A percentile compares a stretch with the other conserved stretches of the same genome.
phyloP scores from a whole-genome alignment of 2,888 invertebrate genomes.

The Cistogaster globosa region DNA sequence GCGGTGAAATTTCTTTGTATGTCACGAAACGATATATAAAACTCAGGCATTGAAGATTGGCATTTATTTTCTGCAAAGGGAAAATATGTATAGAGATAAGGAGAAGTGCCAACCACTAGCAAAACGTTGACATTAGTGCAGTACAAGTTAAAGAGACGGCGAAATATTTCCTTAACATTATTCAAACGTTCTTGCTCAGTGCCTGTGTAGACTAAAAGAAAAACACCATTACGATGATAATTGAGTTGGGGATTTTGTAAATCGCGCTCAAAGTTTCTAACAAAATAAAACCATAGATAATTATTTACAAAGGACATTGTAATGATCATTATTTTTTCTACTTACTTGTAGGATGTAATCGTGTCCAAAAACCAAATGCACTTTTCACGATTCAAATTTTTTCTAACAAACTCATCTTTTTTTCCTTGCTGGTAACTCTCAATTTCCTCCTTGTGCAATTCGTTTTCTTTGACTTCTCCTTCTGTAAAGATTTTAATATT shows the following conservation, averaged over 20 bases:
- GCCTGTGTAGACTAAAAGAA: conserved; percentile 78
- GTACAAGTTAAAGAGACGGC: conserved; percentile 77
- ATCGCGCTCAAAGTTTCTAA: conserved; percentile 74
- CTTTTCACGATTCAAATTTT: conserved; percentile 61
- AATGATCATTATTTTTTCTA: not conserved
- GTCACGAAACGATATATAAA: conserved; percentile 74
- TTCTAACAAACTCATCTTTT: not conserved
- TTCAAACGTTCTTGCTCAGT: conserved; percentile 71
- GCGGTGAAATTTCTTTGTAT: conserved; percentile 57
- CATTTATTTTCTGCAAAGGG: conserved; percentile 77
- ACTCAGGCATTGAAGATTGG: conserved; percentile 75
- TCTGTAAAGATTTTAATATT: conserved; percentile 55
- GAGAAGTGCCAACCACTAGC: conserved; percentile 71
- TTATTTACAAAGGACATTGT: not conserved
- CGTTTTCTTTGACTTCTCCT: conserved; percentile 29
- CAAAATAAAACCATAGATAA: not conserved
- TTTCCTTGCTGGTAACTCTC: not conserved
- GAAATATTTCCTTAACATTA: conserved; percentile 76
- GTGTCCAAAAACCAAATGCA: conserved; percentile 78
- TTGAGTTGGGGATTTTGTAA: conserved; percentile 70
- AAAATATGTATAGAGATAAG: conserved; percentile 78
- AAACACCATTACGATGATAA: conserved; percentile 77
- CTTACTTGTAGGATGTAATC: conserved; percentile 74
- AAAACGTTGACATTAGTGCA: conserved; percentile 79
- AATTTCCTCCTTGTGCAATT: not conserved